Evolutionary conservation across 2,113 vertebrate genomes (phyloP).

Genomic region (Callospermophilus lateralis): DNA sequence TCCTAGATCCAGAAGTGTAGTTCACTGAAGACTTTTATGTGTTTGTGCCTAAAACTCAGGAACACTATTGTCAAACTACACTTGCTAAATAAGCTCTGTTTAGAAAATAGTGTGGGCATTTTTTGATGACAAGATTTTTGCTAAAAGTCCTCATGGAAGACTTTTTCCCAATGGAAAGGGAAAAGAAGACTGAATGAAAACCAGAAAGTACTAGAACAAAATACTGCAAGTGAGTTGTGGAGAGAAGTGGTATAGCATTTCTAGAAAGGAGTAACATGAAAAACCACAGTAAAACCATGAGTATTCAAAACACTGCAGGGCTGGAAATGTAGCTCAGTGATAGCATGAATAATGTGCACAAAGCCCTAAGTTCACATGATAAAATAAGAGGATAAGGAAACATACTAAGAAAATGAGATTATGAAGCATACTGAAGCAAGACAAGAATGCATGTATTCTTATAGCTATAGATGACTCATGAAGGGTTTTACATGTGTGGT

Average conservation of each 20-base stretch:
- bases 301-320: not conserved
- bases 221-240: slow-evolving; percentile 90
- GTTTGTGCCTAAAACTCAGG: slow-evolving; percentile 95
- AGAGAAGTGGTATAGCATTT: not conserved
- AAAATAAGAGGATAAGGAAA: not conserved
- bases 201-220: slow-evolving; percentile 97
- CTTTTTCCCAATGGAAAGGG: slow-evolving; percentile 94
- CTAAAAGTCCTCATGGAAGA: slow-evolving; percentile 88
- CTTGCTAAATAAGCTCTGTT: slow-evolving; percentile 96
- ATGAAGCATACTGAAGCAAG: not conserved
- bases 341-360: no score
- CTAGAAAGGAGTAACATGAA: not conserved
- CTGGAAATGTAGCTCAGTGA: no score
- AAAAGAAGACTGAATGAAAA: slow-evolving; percentile 97
- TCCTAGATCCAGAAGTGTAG: slow-evolving; percentile 93
- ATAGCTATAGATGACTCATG: not conserved
- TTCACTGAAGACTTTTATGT: slow-evolving; percentile 96
- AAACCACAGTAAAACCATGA: not conserved
- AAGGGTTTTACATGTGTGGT: not conserved
- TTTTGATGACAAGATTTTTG: slow-evolving; percentile 95
- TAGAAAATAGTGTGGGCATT: slow-evolving; percentile 97
- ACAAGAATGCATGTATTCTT: not conserved
- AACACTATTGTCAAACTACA: slow-evolving; percentile 96
- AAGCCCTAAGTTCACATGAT: not conserved
- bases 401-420: not conserved